These are phyloP conservation scores for Papio anubis DNA, from an alignment of 2,113 vertebrate species.

Conservation along the genomic window DNA sequence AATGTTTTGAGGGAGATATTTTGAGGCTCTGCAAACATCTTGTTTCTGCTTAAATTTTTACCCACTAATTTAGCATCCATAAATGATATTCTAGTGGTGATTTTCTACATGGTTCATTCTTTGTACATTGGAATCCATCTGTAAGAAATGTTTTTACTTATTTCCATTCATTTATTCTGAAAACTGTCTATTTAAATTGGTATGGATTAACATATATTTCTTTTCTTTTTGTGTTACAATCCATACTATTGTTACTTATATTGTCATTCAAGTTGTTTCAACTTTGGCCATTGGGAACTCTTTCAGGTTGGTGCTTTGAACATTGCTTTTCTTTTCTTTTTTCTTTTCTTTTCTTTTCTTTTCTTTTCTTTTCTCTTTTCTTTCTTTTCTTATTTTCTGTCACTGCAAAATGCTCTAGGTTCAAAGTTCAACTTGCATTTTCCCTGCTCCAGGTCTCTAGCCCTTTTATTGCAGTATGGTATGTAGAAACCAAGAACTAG, in stretches of 20 bases:
- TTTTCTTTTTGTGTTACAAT: not conserved
- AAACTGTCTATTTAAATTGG: not conserved
- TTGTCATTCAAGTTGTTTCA: not conserved
- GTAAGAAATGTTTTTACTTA: not conserved
- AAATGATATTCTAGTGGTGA: not conserved
- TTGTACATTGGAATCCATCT: not conserved
- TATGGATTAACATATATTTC: not conserved
- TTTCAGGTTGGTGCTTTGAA: not conserved
- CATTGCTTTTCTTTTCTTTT: too few species aligned
- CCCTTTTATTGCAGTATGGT: not conserved
- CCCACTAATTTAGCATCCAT: not conserved
- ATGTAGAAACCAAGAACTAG: not conserved
- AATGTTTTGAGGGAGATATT: not conserved
- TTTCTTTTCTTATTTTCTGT: not conserved
- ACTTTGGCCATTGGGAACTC: not conserved
- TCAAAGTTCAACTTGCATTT: not conserved
- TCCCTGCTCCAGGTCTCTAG: not conserved
- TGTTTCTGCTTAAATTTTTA: not conserved
- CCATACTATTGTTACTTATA: not conserved
- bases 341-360: too few species aligned
- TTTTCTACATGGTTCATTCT: not conserved
- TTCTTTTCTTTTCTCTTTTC: too few species aligned
- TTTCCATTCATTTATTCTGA: not conserved
- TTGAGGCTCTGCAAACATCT: not conserved
- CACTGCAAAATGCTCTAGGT: not conserved